These are phyloP conservation scores for Erynnis tages DNA, from an alignment of 2,888 invertebrate species.

Conservation along the genomic window DNA sequence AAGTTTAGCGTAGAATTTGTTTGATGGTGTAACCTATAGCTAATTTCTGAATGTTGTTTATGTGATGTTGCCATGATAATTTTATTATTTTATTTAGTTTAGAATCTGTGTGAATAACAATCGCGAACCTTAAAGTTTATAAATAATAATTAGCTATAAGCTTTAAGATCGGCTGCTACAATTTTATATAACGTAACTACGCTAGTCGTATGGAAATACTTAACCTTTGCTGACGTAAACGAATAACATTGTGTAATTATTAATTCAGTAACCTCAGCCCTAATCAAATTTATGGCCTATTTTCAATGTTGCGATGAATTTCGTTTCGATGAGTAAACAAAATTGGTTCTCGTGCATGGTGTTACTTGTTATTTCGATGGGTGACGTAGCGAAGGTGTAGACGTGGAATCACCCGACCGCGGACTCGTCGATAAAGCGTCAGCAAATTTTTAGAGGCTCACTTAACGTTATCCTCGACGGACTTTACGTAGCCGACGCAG, in stretches of 20 bases:
- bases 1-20: conserved; percentile 71
- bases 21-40: conserved; percentile 75
- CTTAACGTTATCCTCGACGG: not conserved
- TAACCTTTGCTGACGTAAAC: conserved; percentile 36
- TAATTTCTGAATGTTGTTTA: conserved; percentile 76
- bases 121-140: conserved; percentile 56
- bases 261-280: conserved; percentile 27
- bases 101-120: conserved; percentile 63
- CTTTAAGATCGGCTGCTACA: conserved; percentile 48
- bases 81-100: conserved; percentile 54
- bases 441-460: not conserved
- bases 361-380: conserved; percentile 51
- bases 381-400: conserved; percentile 47
- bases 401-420: conserved; percentile 34
- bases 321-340: conserved; percentile 40
- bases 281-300: conserved; percentile 8
- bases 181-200: conserved; percentile 35
- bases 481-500: not conserved
- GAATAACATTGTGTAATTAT: conserved; percentile 32
- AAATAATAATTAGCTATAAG: conserved; percentile 45
- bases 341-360: conserved; percentile 54
- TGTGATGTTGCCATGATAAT: conserved; percentile 75
- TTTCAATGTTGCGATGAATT: not conserved
- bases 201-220: conserved; percentile 39
- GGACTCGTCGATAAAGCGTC: conserved; percentile 31